Evolutionary conservation across 2,888 invertebrate species (phyloP).

Genomic region (Penaeus monodon): DNA sequence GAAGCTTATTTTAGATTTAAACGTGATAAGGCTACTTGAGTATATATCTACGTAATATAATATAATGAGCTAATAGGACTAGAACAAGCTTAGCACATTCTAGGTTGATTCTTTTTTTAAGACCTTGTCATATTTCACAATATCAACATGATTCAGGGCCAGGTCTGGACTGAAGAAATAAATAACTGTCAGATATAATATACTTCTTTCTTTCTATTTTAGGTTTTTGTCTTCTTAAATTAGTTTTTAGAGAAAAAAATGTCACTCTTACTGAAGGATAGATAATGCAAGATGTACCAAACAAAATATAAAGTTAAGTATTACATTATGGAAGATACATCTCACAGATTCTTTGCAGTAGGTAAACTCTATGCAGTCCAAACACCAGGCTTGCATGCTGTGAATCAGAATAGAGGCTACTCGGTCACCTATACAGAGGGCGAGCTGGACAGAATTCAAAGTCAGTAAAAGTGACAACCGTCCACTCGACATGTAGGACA

Average conservation of each 20-base stretch:
- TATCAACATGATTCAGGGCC: conserved; percentile 36
- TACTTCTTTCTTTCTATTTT: conserved; percentile 22
- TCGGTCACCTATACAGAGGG: conserved; percentile 18
- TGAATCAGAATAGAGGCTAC: conserved; percentile 28
- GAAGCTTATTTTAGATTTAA: conserved; percentile 59
- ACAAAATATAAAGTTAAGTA: conserved; percentile 1
- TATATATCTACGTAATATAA: conserved; percentile 56
- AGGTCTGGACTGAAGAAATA: conserved; percentile 33
- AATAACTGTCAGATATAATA: neutral
- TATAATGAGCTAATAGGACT: conserved; percentile 57
- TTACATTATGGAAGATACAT: conserved; percentile 6
- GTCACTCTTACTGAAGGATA: conserved; percentile 16
- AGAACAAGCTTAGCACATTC: conserved; percentile 57
- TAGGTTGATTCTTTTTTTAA: conserved; percentile 37
- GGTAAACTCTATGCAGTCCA: conserved; percentile 29
- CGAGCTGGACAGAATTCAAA: conserved; percentile 41
- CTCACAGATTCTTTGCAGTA: conserved; percentile 12
- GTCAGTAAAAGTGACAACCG: conserved; percentile 25
- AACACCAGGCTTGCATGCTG: conserved; percentile 15
- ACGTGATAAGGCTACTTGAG: conserved; percentile 59
- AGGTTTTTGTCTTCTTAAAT: conserved; percentile 15
- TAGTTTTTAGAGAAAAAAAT: neutral
- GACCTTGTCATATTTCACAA: conserved; percentile 21
- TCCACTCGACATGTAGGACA: conserved; percentile 40
- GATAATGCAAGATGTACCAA: conserved; percentile 14